Evolutionary conservation across 2,888 invertebrate species (phyloP).

Genomic region (Chorisops tibialis): DNA sequence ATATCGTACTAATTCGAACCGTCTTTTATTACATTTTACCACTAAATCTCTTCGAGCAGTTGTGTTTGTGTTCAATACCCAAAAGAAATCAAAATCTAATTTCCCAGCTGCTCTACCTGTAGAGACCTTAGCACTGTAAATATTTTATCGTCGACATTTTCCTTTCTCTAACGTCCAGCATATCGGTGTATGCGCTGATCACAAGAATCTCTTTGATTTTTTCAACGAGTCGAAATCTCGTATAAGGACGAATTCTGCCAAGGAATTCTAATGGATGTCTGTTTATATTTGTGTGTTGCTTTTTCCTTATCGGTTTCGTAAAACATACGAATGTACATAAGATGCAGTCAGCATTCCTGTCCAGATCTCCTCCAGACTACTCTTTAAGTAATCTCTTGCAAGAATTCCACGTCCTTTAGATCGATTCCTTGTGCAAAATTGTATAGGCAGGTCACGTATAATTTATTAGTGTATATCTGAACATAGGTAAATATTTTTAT

Average conservation of each 20-base stretch:
- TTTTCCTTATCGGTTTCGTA: too few relatives aligned
- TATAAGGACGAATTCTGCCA: too few relatives aligned
- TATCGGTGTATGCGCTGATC: not conserved
- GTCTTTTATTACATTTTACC: too few relatives aligned
- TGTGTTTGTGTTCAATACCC: slow-evolving; percentile 19
- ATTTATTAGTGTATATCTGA: slow-evolving; percentile 29
- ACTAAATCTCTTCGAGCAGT: too few relatives aligned
- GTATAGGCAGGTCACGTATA: slow-evolving; percentile 31
- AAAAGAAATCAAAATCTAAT: slow-evolving; percentile 32
- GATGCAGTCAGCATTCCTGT: too few relatives aligned
- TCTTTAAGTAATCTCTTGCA: not conserved
- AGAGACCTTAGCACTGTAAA: slow-evolving; percentile 23
- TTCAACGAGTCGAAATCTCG: not conserved
- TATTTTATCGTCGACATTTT: slow-evolving; percentile 28
- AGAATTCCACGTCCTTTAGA: slow-evolving; percentile 12
- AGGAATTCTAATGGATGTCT: too few relatives aligned
- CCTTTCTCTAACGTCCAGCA: not conserved
- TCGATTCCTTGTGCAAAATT: slow-evolving; percentile 12
- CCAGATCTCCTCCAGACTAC: too few relatives aligned
- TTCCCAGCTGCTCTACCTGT: slow-evolving; percentile 26
- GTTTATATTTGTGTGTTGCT: not conserved
- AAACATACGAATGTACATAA: too few relatives aligned
- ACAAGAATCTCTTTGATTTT: not conserved
- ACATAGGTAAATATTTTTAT: slow-evolving; percentile 21
- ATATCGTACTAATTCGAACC: too few relatives aligned